These are phyloP conservation scores for Mormyrops attenuatus DNA, from an alignment of 2,797 vertebrate genomes.

Conservation along the genomic window DNA sequence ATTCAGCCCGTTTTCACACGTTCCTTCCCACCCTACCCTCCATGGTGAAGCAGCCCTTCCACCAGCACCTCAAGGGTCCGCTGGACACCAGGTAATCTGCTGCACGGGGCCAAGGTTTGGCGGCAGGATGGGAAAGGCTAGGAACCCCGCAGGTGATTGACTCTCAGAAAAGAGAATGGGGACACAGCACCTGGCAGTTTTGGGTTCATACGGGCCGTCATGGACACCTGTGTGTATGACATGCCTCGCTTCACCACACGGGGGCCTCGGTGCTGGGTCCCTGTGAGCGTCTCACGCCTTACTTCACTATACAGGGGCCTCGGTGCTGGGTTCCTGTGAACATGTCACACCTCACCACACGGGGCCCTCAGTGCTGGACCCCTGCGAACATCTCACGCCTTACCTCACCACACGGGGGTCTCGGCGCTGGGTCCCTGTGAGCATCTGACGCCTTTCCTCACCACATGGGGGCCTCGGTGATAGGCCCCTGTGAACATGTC, in stretches of 20 bases:
- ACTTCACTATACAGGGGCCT: too few relatives aligned
- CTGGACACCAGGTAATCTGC: not conserved
- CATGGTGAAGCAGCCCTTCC: not conserved
- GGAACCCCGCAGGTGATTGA: not conserved
- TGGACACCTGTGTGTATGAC: not conserved
- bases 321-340: too few relatives aligned
- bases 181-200: not conserved
- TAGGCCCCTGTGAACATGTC: not conserved
- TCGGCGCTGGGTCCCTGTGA: not conserved
- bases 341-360: too few relatives aligned
- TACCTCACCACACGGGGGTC: not conserved
- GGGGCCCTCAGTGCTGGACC: too few relatives aligned
- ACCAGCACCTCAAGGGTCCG: not conserved
- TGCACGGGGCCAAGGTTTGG: not conserved
- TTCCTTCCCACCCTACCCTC: constrained; percentile 33
- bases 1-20: constrained; percentile 48
- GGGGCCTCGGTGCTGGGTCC: too few relatives aligned
- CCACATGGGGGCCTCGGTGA: not conserved
- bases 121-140: not conserved
- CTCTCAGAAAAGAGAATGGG: not conserved
- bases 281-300: too few relatives aligned
- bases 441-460: not conserved
- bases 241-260: too few relatives aligned
- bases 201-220: not conserved
- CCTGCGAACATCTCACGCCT: too few relatives aligned